Base-by-base conservation (phyloP, 2,888 invertebrate species). In the Heteropelma amictum region DNA sequence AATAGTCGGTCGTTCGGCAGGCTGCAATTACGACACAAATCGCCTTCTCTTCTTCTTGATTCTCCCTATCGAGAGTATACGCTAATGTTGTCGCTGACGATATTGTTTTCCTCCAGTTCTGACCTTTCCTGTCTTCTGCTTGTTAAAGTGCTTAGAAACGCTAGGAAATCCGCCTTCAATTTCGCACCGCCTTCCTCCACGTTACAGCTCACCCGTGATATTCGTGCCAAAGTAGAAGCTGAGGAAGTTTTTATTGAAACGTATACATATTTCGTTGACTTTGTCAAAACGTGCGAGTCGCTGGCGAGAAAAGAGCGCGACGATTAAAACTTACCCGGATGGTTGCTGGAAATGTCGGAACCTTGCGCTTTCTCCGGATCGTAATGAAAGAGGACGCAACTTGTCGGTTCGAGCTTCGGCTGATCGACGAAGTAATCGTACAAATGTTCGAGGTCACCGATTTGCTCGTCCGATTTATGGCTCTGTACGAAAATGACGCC, bases 401-500 rank as follows among this genome's bases (percentile, higher is more conserved):
- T 93, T 79, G 91, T 92, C 6, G 93, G 91, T 54, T 92, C 92
- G 53, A 94, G 83, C 76, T 92, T 92, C 4, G 92, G 92, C 82
- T 93, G 93, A n/a, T 92, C 91, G 2, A 94, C 93, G 83, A 94
- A 94, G 86, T 93, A 93, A 81, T 93, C 92, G 80, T 92, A 93
- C 60, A 93, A 90, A 28, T 92, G 89, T 83, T 94, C 93, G 82
- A 94, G 87, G 83, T 93, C 92, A 81, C 91, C 90, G 8, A 90
- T 86, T 21, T 90, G 91, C 76, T 90, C 90, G 6, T 90, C 88
- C 0, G 91, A 90, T 51, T 91, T 91, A 8, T 91, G 91, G 80
- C 91, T 91, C 85, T 93, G 94, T 0, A 95, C 94, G 75, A 95
- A 91, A 73, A 95, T 91, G 5, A 94, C 92, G 5, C 95, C 95